Conservation (phyloP, 1,140 invertebrate species). For the Caenorhabditis brenneri region DNA sequence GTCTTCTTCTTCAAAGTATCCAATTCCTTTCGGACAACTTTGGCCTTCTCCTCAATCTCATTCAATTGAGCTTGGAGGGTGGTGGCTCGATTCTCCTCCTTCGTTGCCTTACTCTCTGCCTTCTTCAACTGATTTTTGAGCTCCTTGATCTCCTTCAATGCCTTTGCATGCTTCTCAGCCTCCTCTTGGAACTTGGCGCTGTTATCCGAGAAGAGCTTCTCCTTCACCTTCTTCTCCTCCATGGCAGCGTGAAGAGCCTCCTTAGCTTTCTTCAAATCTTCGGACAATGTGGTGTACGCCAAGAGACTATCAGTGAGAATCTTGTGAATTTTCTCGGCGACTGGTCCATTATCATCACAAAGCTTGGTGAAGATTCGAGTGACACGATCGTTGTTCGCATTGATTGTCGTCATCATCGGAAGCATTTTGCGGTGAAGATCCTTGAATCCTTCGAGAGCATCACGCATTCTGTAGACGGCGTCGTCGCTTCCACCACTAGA, state of each 20-base stretch:
- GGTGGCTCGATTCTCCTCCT: conserved; percentile 29
- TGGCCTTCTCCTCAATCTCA: conserved; percentile 42
- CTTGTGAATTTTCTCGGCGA: not conserved
- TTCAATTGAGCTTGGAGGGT: not conserved
- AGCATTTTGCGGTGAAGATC: not conserved
- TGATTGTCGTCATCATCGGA: conserved; percentile 11
- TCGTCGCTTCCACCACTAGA: not conserved
- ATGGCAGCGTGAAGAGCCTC: not conserved
- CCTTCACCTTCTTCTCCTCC: not conserved
- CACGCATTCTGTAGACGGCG: not conserved
- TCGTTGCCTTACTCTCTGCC: conserved; percentile 40
- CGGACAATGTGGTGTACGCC: not conserved
- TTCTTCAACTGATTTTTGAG: conserved; percentile 6
- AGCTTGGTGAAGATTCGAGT: not conserved
- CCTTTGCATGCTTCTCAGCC: not conserved
- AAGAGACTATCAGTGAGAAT: not conserved
- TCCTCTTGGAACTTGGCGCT: not conserved
- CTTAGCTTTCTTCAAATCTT: not conserved
- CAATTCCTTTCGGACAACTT: conserved; percentile 41
- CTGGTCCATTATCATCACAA: not conserved
- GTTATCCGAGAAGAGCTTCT: not conserved
- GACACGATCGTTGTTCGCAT: not conserved
- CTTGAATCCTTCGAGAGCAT: conserved; percentile 19
- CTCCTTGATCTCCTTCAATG: conserved; percentile 26
- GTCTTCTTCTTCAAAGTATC: conserved; percentile 49